phyloP scores from a whole-genome alignment of 2,888 invertebrate species.

The Merodon equestris region DNA sequence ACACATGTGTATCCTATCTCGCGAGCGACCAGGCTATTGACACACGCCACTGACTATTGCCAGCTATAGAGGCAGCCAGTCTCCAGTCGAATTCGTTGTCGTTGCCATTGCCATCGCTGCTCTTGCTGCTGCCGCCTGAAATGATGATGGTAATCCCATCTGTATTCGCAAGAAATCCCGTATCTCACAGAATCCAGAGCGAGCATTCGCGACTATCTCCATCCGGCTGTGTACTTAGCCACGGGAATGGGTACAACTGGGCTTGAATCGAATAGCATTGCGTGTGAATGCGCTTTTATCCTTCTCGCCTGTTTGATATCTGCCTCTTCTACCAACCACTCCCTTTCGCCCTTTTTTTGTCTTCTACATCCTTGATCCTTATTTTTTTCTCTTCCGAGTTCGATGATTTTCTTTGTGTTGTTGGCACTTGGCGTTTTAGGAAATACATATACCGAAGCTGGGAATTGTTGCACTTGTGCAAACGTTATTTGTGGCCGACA shows the following conservation, averaged over 20 bases:
- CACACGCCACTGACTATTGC: constrained; percentile 42
- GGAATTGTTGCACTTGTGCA: constrained; percentile 77
- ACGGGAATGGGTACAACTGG: constrained; percentile 39
- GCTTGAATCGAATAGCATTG: constrained; percentile 37
- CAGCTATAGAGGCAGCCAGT: neutral
- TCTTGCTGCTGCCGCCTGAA: constrained; percentile 32
- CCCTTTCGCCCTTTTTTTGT: neutral
- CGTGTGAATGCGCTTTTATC: constrained; percentile 67
- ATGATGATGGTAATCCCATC: constrained; percentile 64
- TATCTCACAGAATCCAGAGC: constrained; percentile 58
- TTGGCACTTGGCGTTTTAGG: constrained; percentile 46
- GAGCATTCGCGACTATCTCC: constrained; percentile 25
- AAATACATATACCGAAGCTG: constrained; percentile 69
- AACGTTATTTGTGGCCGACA: constrained; percentile 71
- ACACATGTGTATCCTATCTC: constrained; percentile 38
- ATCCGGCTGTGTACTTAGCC: constrained; percentile 1
- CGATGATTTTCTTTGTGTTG: constrained; percentile 56
- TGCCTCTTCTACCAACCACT: constrained; percentile 26
- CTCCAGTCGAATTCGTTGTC: neutral
- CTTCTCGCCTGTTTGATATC: constrained; percentile 47
- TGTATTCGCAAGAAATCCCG: constrained; percentile 61
- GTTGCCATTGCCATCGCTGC: constrained; percentile 15
- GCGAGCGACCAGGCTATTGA: constrained; percentile 40
- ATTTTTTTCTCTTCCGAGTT: constrained; percentile 9
- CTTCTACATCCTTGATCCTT: neutral